Conservation (phyloP, 2,113 vertebrate species). For the Podiceps cristatus region DNA sequence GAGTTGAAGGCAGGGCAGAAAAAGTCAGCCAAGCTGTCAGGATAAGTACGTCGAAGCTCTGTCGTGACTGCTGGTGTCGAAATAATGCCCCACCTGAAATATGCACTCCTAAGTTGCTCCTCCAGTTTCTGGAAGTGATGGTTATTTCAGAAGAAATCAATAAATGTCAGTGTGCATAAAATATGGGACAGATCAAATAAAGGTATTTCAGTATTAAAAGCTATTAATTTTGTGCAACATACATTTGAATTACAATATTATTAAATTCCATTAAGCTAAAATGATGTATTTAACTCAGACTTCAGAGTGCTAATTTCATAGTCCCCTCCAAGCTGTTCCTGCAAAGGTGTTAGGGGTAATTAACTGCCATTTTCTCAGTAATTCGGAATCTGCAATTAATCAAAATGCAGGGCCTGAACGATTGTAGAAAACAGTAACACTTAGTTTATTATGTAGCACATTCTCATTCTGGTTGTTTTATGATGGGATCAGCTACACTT, state of each 20-base stretch:
- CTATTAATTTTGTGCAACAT: constrained; percentile 66
- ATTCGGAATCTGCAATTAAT: constrained; percentile 81
- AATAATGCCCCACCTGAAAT: constrained; percentile 22
- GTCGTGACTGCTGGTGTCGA: not conserved
- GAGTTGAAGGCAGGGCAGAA: not conserved
- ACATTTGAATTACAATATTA: constrained; percentile 71
- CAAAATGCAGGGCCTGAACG: constrained; percentile 64
- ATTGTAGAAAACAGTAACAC: constrained; percentile 75
- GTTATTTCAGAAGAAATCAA: constrained; percentile 67
- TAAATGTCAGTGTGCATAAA: constrained; percentile 66
- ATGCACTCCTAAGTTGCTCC: not conserved
- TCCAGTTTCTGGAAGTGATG: constrained; percentile 41
- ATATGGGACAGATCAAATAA: constrained; percentile 66
- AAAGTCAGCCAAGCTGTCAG: not conserved
- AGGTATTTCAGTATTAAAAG: constrained; percentile 70
- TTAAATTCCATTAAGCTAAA: constrained; percentile 69
- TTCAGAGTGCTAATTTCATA: constrained; percentile 76
- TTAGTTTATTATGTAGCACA: constrained; percentile 77
- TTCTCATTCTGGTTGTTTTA: constrained; percentile 73
- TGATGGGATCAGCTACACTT: constrained; percentile 64
- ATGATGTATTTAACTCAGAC: constrained; percentile 70
- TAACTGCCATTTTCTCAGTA: constrained; percentile 79
- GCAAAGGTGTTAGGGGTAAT: constrained; percentile 78
- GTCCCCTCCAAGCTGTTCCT: constrained; percentile 67
- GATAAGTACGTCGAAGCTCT: not conserved